phyloP scores from a whole-genome alignment of 2,888 invertebrate genomes.

The Conus canariensis region DNA sequence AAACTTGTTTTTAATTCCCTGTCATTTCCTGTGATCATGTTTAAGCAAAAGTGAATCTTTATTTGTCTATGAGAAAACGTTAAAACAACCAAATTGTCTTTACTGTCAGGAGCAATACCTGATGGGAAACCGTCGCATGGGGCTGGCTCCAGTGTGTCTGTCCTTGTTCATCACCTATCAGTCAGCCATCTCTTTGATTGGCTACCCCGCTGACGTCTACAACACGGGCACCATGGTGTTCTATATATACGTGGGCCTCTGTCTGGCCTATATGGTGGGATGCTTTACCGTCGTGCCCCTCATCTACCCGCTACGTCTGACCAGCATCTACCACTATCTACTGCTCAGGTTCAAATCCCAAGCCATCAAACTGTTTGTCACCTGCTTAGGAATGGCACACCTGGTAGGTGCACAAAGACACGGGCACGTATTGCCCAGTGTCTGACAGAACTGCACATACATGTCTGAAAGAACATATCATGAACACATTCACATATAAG shows the following conservation, averaged over 20 bases:
- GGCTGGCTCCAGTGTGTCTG: constrained; percentile 59
- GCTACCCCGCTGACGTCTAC: constrained; percentile 60
- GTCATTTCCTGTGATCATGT: too few relatives aligned
- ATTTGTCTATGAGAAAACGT: too few relatives aligned
- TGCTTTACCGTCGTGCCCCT: constrained; percentile 56
- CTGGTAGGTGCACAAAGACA: too few relatives aligned
- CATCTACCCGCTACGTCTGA: constrained; percentile 61
- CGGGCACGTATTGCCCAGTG: too few relatives aligned
- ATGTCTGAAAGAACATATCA: too few relatives aligned
- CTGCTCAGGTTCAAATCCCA: constrained; percentile 56
- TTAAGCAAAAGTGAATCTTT: too few relatives aligned
- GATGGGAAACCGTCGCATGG: constrained; percentile 61
- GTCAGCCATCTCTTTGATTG: constrained; percentile 64
- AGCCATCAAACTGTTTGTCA: too few relatives aligned
- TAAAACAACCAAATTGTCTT: too few relatives aligned
- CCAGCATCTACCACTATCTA: constrained; percentile 64
- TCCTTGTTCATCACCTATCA: constrained; percentile 65
- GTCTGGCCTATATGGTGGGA: constrained; percentile 50
- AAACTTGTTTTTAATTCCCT: too few relatives aligned
- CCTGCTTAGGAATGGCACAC: too few relatives aligned
- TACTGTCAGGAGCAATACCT: constrained; percentile 55
- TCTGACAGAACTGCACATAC: too few relatives aligned
- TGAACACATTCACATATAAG: too few relatives aligned
- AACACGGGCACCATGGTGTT: constrained; percentile 57
- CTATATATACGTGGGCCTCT: constrained; percentile 49